phyloP scores from a whole-genome alignment of 2,888 invertebrate genomes.

The Lottia scabra region DNA sequence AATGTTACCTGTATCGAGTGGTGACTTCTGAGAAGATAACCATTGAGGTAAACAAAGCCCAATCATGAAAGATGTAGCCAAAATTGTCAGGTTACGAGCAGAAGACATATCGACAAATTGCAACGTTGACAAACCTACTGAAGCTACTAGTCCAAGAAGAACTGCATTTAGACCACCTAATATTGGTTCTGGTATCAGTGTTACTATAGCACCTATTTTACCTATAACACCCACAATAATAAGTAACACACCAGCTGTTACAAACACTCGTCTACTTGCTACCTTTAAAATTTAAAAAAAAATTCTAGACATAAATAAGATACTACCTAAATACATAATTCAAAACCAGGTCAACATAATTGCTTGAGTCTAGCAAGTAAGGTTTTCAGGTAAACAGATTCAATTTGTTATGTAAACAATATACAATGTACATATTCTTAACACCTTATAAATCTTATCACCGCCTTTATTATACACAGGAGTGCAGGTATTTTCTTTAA shows the following conservation, averaged over 20 bases:
- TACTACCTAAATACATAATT: no score
- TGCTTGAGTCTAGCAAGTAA: no score
- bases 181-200: slow-evolving; percentile 72
- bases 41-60: slow-evolving; percentile 75
- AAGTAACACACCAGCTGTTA: slow-evolving; percentile 68
- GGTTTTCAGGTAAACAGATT: no score
- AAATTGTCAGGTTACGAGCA: slow-evolving; percentile 87
- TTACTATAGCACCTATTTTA: slow-evolving; percentile 71
- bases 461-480: no score
- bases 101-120: slow-evolving; percentile 80
- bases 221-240: slow-evolving; percentile 69
- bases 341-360: no score
- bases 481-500: no score
- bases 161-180: slow-evolving; percentile 67
- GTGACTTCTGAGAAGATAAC: slow-evolving; percentile 34
- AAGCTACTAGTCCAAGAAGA: slow-evolving; percentile 61
- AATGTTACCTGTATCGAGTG: slow-evolving; percentile 56
- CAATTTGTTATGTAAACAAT: no score
- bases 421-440: no score
- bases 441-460: no score
- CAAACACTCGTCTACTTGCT: slow-evolving; percentile 69
- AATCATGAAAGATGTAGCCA: slow-evolving; percentile 88
- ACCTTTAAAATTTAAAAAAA: slow-evolving; percentile 65
- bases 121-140: slow-evolving; percentile 63
- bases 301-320: no score